Evolutionary conservation across 1,140 invertebrate species (phyloP).

Genomic region (Sitobion miscanthi): DNA sequence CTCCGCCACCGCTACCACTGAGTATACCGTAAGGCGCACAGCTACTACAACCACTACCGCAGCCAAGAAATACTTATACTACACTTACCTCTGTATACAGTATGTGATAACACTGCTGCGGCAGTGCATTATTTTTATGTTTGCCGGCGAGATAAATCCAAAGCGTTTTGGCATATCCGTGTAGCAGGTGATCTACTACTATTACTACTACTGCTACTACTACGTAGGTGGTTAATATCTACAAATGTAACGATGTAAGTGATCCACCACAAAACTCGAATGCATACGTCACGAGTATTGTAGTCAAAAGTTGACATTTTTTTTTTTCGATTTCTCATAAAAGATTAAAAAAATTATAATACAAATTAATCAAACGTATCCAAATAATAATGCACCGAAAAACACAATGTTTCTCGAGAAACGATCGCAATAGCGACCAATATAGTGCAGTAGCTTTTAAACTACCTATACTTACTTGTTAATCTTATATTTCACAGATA

Average conservation of each 20-base stretch:
- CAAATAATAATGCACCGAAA: not conserved
- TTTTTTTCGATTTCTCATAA: too few relatives aligned
- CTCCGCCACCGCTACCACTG: not conserved
- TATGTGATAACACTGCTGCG: not conserved
- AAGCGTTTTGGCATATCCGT: not conserved
- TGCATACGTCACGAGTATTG: too few relatives aligned
- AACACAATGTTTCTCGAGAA: not conserved
- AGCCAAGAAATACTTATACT: not conserved
- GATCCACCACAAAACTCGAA: not conserved
- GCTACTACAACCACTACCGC: not conserved
- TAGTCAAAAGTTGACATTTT: too few relatives aligned
- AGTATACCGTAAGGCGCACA: not conserved
- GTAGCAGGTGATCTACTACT: not conserved
- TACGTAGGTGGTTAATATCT: not conserved
- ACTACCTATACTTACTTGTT: not conserved
- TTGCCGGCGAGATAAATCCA: not conserved
- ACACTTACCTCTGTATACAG: not conserved
- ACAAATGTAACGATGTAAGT: not conserved
- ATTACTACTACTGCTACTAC: not conserved
- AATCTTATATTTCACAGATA: not conserved
- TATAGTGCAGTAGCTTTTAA: not conserved
- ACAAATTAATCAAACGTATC: too few relatives aligned
- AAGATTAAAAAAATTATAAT: too few relatives aligned
- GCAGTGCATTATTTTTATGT: not conserved
- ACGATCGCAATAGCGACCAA: too few relatives aligned